Percentiles rank a stretch among this genome's conserved stretches.
Conservation (phyloP, 2,888 invertebrate genomes). For the Euzetes globulus region DNA sequence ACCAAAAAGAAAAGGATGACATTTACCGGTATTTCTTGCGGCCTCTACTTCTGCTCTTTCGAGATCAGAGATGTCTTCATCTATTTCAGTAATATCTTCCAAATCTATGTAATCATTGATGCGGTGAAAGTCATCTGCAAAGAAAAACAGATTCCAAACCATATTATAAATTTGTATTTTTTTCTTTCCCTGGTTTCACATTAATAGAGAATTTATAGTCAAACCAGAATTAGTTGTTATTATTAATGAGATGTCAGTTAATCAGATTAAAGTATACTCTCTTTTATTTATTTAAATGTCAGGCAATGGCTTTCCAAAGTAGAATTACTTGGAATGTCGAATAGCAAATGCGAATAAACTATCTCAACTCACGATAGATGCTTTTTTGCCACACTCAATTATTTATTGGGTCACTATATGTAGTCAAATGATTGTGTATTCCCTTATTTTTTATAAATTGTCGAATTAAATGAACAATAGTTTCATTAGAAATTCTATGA, state of each 20-base stretch:
- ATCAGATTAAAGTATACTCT: neutral
- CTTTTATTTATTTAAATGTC: neutral
- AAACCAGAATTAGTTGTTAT: neutral
- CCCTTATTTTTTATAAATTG: too few species aligned
- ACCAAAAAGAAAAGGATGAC: neutral
- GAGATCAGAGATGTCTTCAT: constrained; percentile 44
- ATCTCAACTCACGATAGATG: too few species aligned
- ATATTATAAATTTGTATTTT: neutral
- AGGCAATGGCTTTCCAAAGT: neutral
- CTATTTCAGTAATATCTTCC: constrained; percentile 48
- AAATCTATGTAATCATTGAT: constrained; percentile 47
- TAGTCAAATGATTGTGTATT: too few species aligned
- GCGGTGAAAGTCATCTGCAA: constrained; percentile 43
- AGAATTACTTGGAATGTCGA: neutral
- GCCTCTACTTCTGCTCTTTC: constrained; percentile 41
- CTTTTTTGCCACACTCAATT: too few species aligned
- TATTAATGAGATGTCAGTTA: neutral
- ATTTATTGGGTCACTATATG: too few species aligned
- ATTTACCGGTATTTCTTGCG: constrained; percentile 46
- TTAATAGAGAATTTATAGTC: neutral
- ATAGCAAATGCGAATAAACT: too few species aligned
- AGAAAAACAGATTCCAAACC: neutral
- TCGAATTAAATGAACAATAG: too few species aligned
- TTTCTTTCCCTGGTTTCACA: neutral
- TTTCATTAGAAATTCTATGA: too few species aligned